Percentiles rank a stretch among this genome's conserved stretches.
These are phyloP conservation scores for Parnassius apollo DNA, from an alignment of 2,888 invertebrate species.

Conservation along the genomic window DNA sequence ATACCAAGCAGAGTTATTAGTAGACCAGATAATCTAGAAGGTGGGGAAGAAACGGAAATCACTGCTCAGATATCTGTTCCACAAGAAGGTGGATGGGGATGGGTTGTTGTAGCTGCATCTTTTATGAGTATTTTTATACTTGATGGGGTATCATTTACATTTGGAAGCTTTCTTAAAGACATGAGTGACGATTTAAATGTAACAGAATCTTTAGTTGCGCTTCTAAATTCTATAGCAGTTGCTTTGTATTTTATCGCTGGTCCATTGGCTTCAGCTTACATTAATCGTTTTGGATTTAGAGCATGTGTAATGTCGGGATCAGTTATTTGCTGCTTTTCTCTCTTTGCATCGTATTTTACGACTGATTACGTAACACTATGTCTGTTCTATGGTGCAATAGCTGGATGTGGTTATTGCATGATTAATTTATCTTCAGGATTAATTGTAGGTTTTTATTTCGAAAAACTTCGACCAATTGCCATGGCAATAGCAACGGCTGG, in stretches of 20 bases:
- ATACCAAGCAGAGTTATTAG: constrained; percentile 52
- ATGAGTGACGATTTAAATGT: constrained; percentile 52
- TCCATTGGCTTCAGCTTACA: constrained; percentile 64
- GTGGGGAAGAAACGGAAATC: constrained; percentile 68
- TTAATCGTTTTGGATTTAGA: constrained; percentile 71
- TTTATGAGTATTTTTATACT: constrained; percentile 55
- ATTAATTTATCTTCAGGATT: constrained; percentile 58
- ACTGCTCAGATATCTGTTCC: constrained; percentile 68
- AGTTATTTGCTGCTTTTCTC: constrained; percentile 50
- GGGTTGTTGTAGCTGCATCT: constrained; percentile 61
- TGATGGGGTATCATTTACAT: constrained; percentile 64
- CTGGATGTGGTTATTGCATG: constrained; percentile 63
- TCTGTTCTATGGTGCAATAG: constrained; percentile 57
- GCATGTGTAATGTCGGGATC: constrained; percentile 65
- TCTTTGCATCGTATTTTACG: constrained; percentile 58
- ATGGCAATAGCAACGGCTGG: constrained; percentile 59
- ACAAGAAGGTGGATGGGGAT: constrained; percentile 69
- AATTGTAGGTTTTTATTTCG: constrained; percentile 73
- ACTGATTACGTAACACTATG: constrained; percentile 47
- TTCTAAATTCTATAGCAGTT: constrained; percentile 63
- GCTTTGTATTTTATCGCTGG: constrained; percentile 61
- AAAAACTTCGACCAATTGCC: constrained; percentile 60
- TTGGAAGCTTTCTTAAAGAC: constrained; percentile 59
- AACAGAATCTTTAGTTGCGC: constrained; percentile 50
- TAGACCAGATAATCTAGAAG: constrained; percentile 50